These are phyloP conservation scores for Proctacanthus coquilletti DNA, from an alignment of 1,140 invertebrate genomes.

Conservation along the genomic window DNA sequence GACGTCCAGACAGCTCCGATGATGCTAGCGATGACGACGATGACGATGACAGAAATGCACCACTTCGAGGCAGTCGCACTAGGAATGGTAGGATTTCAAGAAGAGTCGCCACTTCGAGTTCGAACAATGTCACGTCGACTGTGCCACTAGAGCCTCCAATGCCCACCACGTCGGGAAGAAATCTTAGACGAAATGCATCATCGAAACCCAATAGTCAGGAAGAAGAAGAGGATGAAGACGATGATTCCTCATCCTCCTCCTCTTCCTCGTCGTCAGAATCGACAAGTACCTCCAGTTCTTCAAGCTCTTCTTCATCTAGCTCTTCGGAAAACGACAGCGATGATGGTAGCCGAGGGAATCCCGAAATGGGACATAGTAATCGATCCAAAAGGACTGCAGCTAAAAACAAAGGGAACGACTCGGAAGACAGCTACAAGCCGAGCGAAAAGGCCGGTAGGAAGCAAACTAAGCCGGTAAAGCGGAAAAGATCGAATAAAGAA, in stretches of 20 bases:
- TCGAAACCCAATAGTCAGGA: constrained; percentile 9
- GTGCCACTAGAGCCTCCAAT: not conserved
- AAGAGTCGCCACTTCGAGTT: constrained; percentile 14
- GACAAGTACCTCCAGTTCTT: constrained; percentile 1
- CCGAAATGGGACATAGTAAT: not conserved
- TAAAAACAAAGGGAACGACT: constrained; percentile 17
- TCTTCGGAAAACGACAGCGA: constrained; percentile 3
- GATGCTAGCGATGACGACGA: constrained; percentile 31
- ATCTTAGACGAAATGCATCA: constrained; percentile 6
- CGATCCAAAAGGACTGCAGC: no score
- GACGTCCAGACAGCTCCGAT: constrained; percentile 16
- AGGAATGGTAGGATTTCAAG: constrained; percentile 13
- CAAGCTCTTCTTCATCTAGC: constrained; percentile 1
- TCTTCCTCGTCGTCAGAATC: no score
- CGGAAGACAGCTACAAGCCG: constrained; percentile 31
- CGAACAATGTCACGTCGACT: constrained; percentile 25
- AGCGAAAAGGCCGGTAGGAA: constrained; percentile 13
- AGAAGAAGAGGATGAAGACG: constrained; percentile 7
- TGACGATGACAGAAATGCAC: constrained; percentile 16
- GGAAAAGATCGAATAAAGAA: constrained; percentile 3
- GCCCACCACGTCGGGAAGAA: constrained; percentile 2
- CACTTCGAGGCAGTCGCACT: constrained; percentile 7
- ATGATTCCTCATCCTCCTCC: no score
- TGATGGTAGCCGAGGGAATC: not conserved
- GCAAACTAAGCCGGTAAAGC: constrained; percentile 4